Base-by-base conservation (phyloP, 2,797 vertebrate species). In the Champsocephalus esox region DNA sequence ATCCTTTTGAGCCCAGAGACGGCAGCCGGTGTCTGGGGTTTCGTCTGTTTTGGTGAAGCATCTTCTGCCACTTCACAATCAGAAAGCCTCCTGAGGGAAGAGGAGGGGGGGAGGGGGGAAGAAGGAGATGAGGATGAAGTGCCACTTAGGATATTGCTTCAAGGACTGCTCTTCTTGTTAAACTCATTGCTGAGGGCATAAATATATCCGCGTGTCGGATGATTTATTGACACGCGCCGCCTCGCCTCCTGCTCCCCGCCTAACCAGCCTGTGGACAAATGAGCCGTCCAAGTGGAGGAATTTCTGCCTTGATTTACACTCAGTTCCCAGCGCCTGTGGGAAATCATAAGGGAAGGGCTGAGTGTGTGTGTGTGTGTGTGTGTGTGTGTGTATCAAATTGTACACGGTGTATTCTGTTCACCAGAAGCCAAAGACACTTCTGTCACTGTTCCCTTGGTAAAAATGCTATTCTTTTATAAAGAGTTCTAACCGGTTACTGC, bases 81-180 rank as follows among this genome's bases (percentile, higher is more conserved):
- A 91, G 88, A 82, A 38, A 66, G 69, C 69, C 86, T 90, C 87
- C 88, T 75, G 80, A 83, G 87, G 89, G 69, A 79, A 54, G 86
- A 63, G 64, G 77, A 68, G 58, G 12, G 17, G 0, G 17, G 14
- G n/a, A 28, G 44, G 70, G 50, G 65, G 56, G 84, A 59, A 84
- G 75, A 86, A 84, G 84, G 74, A 91, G 89, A 86, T 88, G 84
- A 86, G 86, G 90, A 92, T 90, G 92, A 91, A 94, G 91, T 91
- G 92, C 85, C 93, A 94, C 94, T 95, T 93, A 93, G 90, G 91
- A 93, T 92, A 94, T 93, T 93, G 92, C 92, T 90, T 92, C 83
- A 86, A 90, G 93, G 89, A 88, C 87, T 87, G 85, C 92, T 91
- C 83, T 87, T 78, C 92, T 93, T 90, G 92, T 93, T 93, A 91